Percentiles rank a stretch among this genome's conserved stretches.
Evolutionary conservation across 2,797 vertebrate species (phyloP).

Genomic region (Manis crassicaudata): DNA sequence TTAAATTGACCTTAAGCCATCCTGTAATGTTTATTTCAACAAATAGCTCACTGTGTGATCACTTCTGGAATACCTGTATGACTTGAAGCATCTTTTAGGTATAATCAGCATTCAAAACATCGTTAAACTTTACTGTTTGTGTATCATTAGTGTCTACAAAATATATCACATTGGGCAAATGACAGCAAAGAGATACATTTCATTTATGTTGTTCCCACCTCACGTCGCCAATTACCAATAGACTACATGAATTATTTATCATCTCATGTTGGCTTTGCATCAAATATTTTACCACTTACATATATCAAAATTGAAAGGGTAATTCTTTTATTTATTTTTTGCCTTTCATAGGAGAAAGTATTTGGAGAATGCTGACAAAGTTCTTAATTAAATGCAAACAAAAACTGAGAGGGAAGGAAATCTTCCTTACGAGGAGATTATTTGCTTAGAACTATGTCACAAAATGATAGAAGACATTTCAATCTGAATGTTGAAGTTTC

Average conservation of each 20-base stretch:
- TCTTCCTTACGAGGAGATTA: not conserved
- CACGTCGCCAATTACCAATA: slow-evolving; percentile 48
- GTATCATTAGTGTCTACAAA: slow-evolving; percentile 65
- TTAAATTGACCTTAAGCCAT: slow-evolving; percentile 77
- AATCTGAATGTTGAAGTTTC: not conserved
- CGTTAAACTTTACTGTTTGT: slow-evolving; percentile 70
- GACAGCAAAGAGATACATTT: slow-evolving; percentile 57
- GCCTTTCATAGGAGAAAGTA: not conserved
- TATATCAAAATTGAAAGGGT: not conserved
- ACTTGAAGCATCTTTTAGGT: slow-evolving; percentile 66
- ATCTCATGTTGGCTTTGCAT: not conserved
- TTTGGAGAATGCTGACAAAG: not conserved
- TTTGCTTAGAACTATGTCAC: not conserved
- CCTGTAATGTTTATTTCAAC: slow-evolving; percentile 79
- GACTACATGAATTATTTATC: slow-evolving; percentile 63
- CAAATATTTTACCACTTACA: slow-evolving; percentile 23
- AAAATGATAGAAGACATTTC: slow-evolving; percentile 16
- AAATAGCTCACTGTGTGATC: slow-evolving; percentile 66
- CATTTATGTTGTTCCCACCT: slow-evolving; percentile 24
- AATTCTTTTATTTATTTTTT: slow-evolving; percentile 58
- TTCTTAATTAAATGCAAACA: slow-evolving; percentile 45
- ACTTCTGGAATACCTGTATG: slow-evolving; percentile 54
- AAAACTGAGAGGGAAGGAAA: not conserved
- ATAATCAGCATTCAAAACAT: slow-evolving; percentile 68
- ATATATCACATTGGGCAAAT: slow-evolving; percentile 59